Evolutionary conservation across 2,888 invertebrate genomes (phyloP).

Genomic region (Thalpophila matura): DNA sequence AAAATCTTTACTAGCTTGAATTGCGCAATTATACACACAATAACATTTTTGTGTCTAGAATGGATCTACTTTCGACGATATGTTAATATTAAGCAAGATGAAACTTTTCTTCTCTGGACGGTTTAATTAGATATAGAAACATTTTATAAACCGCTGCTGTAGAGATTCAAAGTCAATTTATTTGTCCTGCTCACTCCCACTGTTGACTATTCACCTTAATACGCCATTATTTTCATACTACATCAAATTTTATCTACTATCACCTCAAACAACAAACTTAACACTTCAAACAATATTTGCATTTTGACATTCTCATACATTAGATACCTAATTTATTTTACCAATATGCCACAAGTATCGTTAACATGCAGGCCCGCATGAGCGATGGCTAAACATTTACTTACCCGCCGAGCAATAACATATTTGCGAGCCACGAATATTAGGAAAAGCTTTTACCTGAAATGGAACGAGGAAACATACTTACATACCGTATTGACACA

Average conservation of each 20-base stretch:
- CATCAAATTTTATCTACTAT: neutral
- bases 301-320: slow-evolving; percentile 25
- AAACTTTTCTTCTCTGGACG: too few relatives aligned
- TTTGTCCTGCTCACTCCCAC: too few relatives aligned
- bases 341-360: slow-evolving; percentile 47
- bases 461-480: slow-evolving; percentile 69
- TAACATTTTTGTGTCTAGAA: too few relatives aligned
- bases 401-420: slow-evolving; percentile 64
- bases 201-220: too few relatives aligned
- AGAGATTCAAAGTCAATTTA: too few relatives aligned
- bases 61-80: too few relatives aligned
- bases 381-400: slow-evolving; percentile 61
- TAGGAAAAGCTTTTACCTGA: slow-evolving; percentile 80
- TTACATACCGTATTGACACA: slow-evolving; percentile 66
- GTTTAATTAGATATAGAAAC: too few relatives aligned
- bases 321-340: slow-evolving; percentile 46
- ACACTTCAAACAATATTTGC: slow-evolving; percentile 19
- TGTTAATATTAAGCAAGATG: too few relatives aligned
- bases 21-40: too few relatives aligned
- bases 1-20: too few relatives aligned
- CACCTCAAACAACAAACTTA: neutral
- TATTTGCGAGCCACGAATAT: slow-evolving; percentile 72
- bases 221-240: neutral
- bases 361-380: slow-evolving; percentile 50
- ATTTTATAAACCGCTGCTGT: too few relatives aligned